phyloP scores from a whole-genome alignment of 2,888 invertebrate species.

The Macropis europaea region DNA sequence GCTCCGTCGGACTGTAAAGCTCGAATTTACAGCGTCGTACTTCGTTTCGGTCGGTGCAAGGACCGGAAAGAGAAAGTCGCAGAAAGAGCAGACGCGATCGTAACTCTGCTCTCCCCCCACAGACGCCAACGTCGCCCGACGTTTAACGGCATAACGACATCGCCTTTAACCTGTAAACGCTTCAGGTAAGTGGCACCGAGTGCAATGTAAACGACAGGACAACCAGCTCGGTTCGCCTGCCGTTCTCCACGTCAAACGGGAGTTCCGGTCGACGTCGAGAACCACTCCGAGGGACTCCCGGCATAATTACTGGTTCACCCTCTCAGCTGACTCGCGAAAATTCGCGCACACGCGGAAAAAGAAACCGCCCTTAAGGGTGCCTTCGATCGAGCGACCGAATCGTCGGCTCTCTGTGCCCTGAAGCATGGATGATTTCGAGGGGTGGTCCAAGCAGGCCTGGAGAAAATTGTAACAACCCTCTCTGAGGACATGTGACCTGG shows the following conservation, averaged over 20 bases:
- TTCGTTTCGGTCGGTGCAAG: constrained; percentile 24
- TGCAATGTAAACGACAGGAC: constrained; percentile 41
- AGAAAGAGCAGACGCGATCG: constrained; percentile 38
- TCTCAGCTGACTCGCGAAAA: too few relatives aligned
- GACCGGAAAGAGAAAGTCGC: constrained; percentile 1
- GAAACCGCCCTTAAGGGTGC: too few relatives aligned
- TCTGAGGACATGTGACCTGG: too few relatives aligned
- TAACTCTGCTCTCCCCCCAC: constrained; percentile 20
- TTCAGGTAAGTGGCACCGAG: constrained; percentile 26
- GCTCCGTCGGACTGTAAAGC: constrained; percentile 20
- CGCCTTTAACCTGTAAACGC: constrained; percentile 48
- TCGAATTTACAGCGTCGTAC: constrained; percentile 46
- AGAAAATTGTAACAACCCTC: too few relatives aligned
- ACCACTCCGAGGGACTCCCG: neutral
- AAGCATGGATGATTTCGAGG: too few relatives aligned
- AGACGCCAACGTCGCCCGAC: constrained; percentile 7
- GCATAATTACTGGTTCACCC: constrained; percentile 6
- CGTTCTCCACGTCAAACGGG: neutral
- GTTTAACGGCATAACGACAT: constrained; percentile 52
- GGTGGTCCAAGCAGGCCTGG: too few relatives aligned
- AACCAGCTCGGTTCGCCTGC: neutral
- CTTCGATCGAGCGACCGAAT: too few relatives aligned
- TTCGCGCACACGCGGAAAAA: too few relatives aligned
- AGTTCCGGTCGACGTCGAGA: neutral
- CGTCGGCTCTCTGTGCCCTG: too few relatives aligned